Evolutionary conservation across 1,140 invertebrate species (phyloP), one percentile per base, ranked within the genome.

Genomic region (Lepidurus apus): DNA sequence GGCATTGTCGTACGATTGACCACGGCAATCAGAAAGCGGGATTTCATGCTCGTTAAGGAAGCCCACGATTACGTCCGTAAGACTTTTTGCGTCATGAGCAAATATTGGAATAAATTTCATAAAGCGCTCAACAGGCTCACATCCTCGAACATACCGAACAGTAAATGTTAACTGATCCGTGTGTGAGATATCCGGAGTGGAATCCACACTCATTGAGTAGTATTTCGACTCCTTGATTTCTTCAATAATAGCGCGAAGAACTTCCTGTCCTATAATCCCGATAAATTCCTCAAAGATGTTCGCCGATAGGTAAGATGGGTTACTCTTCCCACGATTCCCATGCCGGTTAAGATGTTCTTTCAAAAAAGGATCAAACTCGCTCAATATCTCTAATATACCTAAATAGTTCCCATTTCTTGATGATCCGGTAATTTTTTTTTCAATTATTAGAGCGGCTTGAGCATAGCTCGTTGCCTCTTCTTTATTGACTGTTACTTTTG

Each of bases 1-100:
- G 44, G 83, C 84, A 81, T 85, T 85, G 65, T 84, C 83, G 77
- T 84, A 84, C 11, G 82, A 83, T 80, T 85, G 83, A 9, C 84
- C 82, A 79, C 83, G 80, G 74, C 84, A 85, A 78, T 84, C 81
- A 24, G 42, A 45, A 45, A 78, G 43, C 73, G 42, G 78, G 42
- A 81, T 81, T 43, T 47, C 77, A 79, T 80, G 78, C 21, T 77
- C 77, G 74, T 80, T 45, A n/a, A 82, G 45, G 73, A 81, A 79
- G 24, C 75, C 73, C 75, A 78, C 1, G 77, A 82, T 82, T 42
- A 76, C 78, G 47, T 82, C 42, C 13, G 75, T 73, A 47, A 81
- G 45, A 53, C 43, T 75, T 42, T 78, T 74, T 24, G 47, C 80
- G 75, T 78, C 78, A 77, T 82, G 80, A 53, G 74, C 77, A 78